Conservation (phyloP, 2,797 vertebrate genomes). For the Chiloscyllium punctatum region DNA sequence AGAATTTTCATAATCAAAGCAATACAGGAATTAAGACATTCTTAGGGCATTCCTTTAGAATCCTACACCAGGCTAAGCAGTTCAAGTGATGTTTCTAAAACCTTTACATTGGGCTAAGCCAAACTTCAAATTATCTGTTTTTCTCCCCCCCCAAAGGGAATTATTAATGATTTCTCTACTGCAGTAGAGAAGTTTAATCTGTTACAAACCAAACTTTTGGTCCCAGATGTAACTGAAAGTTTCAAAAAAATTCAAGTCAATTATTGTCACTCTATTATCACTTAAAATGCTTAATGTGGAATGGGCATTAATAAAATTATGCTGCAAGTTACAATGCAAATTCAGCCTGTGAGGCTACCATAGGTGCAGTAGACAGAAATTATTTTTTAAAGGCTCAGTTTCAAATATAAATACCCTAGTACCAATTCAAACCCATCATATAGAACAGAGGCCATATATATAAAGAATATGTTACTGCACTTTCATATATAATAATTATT, state of each 20-base stretch:
- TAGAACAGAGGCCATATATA: neutral
- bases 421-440: slow-evolving; percentile 9
- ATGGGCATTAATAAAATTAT: neutral
- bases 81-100: neutral
- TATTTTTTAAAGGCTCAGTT: neutral
- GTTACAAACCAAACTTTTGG: neutral
- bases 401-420: slow-evolving; percentile 8
- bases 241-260: too few species aligned
- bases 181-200: neutral
- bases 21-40: neutral
- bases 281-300: neutral
- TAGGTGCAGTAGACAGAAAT: neutral
- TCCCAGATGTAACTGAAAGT: neutral
- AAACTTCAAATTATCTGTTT: neutral
- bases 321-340: neutral
- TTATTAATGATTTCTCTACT: neutral
- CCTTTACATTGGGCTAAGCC: neutral
- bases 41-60: neutral
- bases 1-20: neutral
- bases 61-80: neutral
- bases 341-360: neutral
- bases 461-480: too few species aligned
- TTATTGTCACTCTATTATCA: too few species aligned
- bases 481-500: neutral
- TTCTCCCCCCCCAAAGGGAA: neutral